Percentiles rank a stretch among this genome's conserved stretches.
These are phyloP conservation scores for Drosophila ercepeae DNA, from an alignment of 1,140 invertebrate genomes.

Conservation along the genomic window DNA sequence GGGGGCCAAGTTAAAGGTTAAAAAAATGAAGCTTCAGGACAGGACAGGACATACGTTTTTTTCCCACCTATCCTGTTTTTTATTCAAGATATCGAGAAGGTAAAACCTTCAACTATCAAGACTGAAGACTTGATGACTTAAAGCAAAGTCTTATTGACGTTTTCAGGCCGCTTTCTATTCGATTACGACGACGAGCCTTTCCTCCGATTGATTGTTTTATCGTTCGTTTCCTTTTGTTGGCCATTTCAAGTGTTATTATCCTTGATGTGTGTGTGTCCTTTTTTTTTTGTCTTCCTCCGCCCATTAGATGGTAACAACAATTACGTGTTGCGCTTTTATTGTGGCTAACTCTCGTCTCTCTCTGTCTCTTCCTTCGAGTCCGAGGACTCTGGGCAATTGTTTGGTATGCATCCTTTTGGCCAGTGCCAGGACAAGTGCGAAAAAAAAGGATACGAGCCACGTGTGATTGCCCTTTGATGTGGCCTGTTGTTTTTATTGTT, in stretches of 20 bases:
- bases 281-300: background rate
- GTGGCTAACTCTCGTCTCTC: slow-evolving; percentile 22
- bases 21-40: background rate
- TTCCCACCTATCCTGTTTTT: too few relatives aligned
- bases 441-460: slow-evolving; percentile 49
- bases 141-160: background rate
- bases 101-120: too few relatives aligned
- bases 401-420: slow-evolving; percentile 35
- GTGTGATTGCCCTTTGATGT: slow-evolving; percentile 63
- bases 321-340: slow-evolving; percentile 78
- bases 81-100: too few relatives aligned
- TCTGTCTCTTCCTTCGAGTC: background rate
- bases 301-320: slow-evolving; percentile 52
- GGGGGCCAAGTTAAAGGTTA: slow-evolving; percentile 3
- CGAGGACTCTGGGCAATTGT: background rate
- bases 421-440: slow-evolving; percentile 19
- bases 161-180: background rate
- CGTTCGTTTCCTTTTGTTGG: background rate
- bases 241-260: slow-evolving; percentile 6
- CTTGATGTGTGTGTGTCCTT: background rate
- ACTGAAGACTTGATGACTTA: background rate
- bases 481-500: slow-evolving; percentile 1
- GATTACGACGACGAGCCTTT: background rate
- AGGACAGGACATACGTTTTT: background rate
- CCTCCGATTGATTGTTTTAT: slow-evolving; percentile 24